Conservation (phyloP, 37 sponge, comb jelly and placozoan species). For the Beroe forskalii region DNA sequence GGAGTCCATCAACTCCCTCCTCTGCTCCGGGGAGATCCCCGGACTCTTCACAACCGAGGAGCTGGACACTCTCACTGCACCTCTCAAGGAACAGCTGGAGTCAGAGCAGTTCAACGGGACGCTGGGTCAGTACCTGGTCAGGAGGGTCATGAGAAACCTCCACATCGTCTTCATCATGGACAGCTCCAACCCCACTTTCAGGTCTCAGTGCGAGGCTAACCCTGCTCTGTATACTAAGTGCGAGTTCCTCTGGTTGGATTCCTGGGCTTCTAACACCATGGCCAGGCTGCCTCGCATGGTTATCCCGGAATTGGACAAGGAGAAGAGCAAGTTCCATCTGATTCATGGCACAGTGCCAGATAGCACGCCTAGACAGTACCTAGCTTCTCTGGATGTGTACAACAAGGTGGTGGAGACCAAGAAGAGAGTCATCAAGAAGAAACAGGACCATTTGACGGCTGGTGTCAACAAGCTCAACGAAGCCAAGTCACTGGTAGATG, state of each 20-base stretch:
- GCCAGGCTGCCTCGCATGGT: constrained; percentile 72
- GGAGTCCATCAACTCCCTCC: constrained; percentile 91
- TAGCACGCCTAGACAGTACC: constrained; percentile 76
- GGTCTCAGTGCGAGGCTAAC: constrained; percentile 78
- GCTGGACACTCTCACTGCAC: constrained; percentile 70
- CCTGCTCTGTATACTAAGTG: constrained; percentile 92
- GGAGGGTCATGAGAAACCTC: constrained; percentile 78
- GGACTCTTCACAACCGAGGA: constrained; percentile 90
- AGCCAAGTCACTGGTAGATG: constrained; percentile 82
- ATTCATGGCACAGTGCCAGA: neutral
- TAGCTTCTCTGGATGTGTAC: constrained; percentile 79
- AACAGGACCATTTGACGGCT: constrained; percentile 79
- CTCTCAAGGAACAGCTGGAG: constrained; percentile 44
- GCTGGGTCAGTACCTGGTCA: constrained; percentile 73
- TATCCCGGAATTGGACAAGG: constrained; percentile 62
- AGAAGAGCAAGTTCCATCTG: constrained; percentile 59
- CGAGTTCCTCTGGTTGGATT: constrained; percentile 86
- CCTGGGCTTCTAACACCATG: constrained; percentile 86
- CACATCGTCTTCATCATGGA: constrained; percentile 95
- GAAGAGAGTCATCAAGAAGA: constrained; percentile 69
- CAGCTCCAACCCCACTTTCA: constrained; percentile 72
- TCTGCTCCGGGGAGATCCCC: constrained; percentile 89
- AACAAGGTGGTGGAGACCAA: constrained; percentile 70
- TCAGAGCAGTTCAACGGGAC: constrained; percentile 63
- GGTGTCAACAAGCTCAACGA: constrained; percentile 94